Evolutionary conservation across 2,888 invertebrate genomes (phyloP).

Genomic region (Gari tellinella): DNA sequence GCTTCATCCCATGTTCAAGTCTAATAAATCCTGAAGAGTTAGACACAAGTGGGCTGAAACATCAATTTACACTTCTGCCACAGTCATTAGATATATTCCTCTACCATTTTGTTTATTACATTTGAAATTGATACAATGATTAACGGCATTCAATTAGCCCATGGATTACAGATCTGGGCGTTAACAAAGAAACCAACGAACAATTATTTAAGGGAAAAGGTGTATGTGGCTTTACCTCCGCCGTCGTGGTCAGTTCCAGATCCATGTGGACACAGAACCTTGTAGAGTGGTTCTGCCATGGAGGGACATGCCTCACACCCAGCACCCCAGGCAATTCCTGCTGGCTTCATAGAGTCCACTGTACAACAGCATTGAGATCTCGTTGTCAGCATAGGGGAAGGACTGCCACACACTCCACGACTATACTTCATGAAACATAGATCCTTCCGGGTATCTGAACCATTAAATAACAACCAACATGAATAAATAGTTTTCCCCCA

Average conservation of each 20-base stretch:
- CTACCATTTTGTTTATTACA: too few species aligned
- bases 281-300: slow-evolving; percentile 89
- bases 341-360: slow-evolving; percentile 86
- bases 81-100: too few species aligned
- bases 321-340: slow-evolving; percentile 90
- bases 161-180: too few species aligned
- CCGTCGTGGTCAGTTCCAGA: slow-evolving; percentile 92
- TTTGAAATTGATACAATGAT: too few species aligned
- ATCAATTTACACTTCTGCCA: too few species aligned
- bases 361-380: slow-evolving; percentile 95
- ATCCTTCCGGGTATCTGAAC: slow-evolving; percentile 91
- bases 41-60: too few species aligned
- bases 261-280: slow-evolving; percentile 91
- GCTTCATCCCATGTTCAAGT: too few species aligned
- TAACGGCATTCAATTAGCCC: too few species aligned
- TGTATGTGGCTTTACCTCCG: slow-evolving; percentile 86
- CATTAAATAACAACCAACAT: not conserved
- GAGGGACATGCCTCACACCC: slow-evolving; percentile 91
- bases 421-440: slow-evolving; percentile 91
- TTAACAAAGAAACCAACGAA: too few species aligned
- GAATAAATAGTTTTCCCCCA: too few species aligned
- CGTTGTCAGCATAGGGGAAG: slow-evolving; percentile 91
- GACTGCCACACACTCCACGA: slow-evolving; percentile 91
- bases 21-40: too few species aligned
- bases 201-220: too few species aligned